Evolutionary conservation across 2,797 vertebrate species (phyloP).

Genomic region (Podarcis siculus): DNA sequence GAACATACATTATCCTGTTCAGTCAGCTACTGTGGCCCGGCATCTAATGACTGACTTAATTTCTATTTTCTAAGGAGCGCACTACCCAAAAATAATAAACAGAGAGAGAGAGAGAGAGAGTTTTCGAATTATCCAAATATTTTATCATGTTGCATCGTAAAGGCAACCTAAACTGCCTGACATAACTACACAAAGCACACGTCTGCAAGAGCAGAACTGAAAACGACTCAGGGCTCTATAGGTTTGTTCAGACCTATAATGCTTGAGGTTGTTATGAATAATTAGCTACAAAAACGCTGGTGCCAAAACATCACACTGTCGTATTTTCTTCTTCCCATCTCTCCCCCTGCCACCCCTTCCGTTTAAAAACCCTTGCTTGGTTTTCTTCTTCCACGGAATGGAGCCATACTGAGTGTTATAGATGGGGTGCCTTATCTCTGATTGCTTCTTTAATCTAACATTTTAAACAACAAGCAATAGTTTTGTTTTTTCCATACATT

Average conservation of each 20-base stretch:
- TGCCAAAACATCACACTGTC: slow-evolving; percentile 33
- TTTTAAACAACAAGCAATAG: slow-evolving; percentile 57
- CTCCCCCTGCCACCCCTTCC: neutral
- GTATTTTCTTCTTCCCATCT: slow-evolving; percentile 22
- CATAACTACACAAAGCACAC: slow-evolving; percentile 54
- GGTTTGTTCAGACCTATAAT: slow-evolving; percentile 59
- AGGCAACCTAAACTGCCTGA: slow-evolving; percentile 62
- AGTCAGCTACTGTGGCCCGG: slow-evolving; percentile 78
- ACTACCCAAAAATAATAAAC: slow-evolving; percentile 54
- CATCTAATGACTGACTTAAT: slow-evolving; percentile 80
- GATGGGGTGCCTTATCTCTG: slow-evolving; percentile 36
- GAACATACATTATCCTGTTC: slow-evolving; percentile 81
- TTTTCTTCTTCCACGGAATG: slow-evolving; percentile 34
- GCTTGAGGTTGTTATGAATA: slow-evolving; percentile 68
- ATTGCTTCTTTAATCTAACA: slow-evolving; percentile 65
- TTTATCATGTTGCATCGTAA: slow-evolving; percentile 73
- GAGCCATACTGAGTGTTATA: neutral
- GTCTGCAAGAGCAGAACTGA: slow-evolving; percentile 33
- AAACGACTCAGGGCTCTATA: slow-evolving; percentile 49
- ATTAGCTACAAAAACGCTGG: slow-evolving; percentile 60
- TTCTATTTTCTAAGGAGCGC: slow-evolving; percentile 77
- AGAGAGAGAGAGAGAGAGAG: slow-evolving; percentile 61
- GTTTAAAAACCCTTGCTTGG: slow-evolving; percentile 36
- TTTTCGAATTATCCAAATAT: slow-evolving; percentile 80
- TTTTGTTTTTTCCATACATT: slow-evolving; percentile 69